Conservation (phyloP, 2,888 invertebrate species). For the Leptopterna dolabrata region DNA sequence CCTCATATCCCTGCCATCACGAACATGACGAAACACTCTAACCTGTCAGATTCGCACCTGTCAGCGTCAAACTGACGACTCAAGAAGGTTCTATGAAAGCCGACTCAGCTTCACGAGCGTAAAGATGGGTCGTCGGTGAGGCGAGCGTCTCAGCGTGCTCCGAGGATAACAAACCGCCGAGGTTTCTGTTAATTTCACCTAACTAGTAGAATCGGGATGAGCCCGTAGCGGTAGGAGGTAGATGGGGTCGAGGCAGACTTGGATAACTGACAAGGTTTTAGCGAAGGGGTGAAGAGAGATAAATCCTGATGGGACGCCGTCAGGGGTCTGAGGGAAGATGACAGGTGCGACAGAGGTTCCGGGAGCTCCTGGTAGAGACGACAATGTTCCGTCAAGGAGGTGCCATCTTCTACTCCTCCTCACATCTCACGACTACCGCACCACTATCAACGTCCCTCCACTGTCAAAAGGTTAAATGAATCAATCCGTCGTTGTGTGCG, state of each 20-base stretch:
- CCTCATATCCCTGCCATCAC: too few species aligned
- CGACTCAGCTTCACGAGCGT: background rate
- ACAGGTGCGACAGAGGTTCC: background rate
- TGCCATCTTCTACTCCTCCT: too few species aligned
- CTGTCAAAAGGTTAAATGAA: slow-evolving; percentile 3
- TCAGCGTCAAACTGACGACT: too few species aligned
- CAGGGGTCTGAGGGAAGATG: too few species aligned
- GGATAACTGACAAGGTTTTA: too few species aligned
- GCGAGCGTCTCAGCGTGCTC: too few species aligned
- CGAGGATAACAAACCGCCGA: background rate
- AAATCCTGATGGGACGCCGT: too few species aligned
- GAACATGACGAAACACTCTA: too few species aligned
- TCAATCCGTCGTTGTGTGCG: background rate
- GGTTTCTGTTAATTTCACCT: background rate
- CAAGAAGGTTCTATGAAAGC: too few species aligned
- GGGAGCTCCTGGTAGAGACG: background rate
- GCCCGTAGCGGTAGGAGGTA: too few species aligned
- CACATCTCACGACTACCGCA: background rate
- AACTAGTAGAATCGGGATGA: background rate
- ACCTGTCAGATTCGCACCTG: too few species aligned
- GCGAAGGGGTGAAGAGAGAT: too few species aligned
- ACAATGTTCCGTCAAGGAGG: background rate
- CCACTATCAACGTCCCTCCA: background rate
- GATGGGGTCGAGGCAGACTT: background rate
- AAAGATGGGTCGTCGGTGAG: background rate